phyloP scores from a whole-genome alignment of 1,140 invertebrate genomes.

The Pogonus chalceus region DNA sequence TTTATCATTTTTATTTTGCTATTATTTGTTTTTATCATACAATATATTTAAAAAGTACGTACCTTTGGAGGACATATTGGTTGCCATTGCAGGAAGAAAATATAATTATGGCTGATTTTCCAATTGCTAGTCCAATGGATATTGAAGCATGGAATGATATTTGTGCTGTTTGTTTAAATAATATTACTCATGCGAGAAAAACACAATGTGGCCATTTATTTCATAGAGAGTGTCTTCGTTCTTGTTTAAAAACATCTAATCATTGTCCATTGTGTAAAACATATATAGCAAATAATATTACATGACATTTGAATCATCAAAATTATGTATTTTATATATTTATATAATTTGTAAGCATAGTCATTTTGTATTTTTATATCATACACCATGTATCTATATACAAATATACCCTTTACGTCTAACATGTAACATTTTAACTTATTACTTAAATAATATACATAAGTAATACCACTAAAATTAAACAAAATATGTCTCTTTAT shows the following conservation, averaged over 20 bases:
- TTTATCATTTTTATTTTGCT: conserved; percentile 29
- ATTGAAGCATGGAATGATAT: conserved; percentile 57
- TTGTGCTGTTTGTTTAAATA: conserved; percentile 60
- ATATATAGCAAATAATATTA: too few species aligned
- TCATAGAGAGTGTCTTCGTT: conserved; percentile 60
- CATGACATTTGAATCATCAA: too few species aligned
- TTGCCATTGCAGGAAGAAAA: conserved; percentile 45
- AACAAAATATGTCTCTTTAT: too few species aligned
- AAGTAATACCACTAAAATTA: too few species aligned
- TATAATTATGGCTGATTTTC: conserved; percentile 47
- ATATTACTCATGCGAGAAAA: conserved; percentile 54
- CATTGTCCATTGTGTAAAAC: conserved; percentile 61
- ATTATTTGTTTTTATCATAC: conserved; percentile 50
- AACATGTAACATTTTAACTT: too few species aligned
- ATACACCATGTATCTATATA: too few species aligned
- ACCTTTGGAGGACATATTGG: conserved; percentile 45
- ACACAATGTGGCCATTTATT: conserved; percentile 68
- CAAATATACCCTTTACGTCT: too few species aligned
- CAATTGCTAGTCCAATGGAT: conserved; percentile 51
- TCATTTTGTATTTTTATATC: too few species aligned
- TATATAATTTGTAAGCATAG: too few species aligned
- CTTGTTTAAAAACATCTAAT: conserved; percentile 54
- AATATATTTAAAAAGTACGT: conserved; percentile 51
- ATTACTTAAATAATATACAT: too few species aligned
- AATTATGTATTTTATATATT: too few species aligned